Conservation (phyloP, 1,140 invertebrate species). For the Nebria ingens region DNA sequence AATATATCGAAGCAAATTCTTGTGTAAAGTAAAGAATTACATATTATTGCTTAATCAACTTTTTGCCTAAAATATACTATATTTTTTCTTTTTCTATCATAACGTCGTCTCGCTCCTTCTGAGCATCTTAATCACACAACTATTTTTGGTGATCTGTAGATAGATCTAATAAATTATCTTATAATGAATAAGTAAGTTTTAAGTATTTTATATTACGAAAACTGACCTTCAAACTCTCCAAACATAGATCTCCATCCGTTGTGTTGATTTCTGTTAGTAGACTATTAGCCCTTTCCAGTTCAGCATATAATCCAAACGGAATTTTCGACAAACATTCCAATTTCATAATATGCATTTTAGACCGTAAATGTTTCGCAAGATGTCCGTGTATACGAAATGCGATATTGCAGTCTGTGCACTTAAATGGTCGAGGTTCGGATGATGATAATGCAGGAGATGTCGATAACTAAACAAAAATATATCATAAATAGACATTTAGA, state of each 20-base stretch:
- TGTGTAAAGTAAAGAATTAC: too few species aligned
- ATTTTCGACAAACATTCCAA: slow-evolving; percentile 86
- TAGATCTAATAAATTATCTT: slow-evolving; percentile 8
- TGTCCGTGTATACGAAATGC: slow-evolving; percentile 94
- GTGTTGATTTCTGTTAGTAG: slow-evolving; percentile 90
- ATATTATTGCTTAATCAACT: too few species aligned
- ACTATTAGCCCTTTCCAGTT: slow-evolving; percentile 82
- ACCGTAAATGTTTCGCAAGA: slow-evolving; percentile 89
- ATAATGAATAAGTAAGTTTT: slow-evolving; percentile 13
- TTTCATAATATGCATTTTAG: slow-evolving; percentile 94
- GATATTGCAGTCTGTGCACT: slow-evolving; percentile 90
- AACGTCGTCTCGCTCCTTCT: not conserved
- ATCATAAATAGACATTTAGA: too few species aligned
- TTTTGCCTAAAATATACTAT: too few species aligned
- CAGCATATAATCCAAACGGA: slow-evolving; percentile 91
- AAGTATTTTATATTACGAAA: too few species aligned
- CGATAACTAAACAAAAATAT: slow-evolving; percentile 28
- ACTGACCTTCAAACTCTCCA: slow-evolving; percentile 68
- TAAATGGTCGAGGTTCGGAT: slow-evolving; percentile 86
- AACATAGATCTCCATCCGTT: slow-evolving; percentile 85
- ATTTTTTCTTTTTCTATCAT: too few species aligned
- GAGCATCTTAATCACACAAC: not conserved
- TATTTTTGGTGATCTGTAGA: not conserved
- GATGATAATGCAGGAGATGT: slow-evolving; percentile 35
- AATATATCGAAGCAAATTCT: too few species aligned